Evolutionary conservation across 2,888 invertebrate genomes (phyloP), one percentile per base, ranked within the genome.

Genomic region (Odontomyia ornata): DNA sequence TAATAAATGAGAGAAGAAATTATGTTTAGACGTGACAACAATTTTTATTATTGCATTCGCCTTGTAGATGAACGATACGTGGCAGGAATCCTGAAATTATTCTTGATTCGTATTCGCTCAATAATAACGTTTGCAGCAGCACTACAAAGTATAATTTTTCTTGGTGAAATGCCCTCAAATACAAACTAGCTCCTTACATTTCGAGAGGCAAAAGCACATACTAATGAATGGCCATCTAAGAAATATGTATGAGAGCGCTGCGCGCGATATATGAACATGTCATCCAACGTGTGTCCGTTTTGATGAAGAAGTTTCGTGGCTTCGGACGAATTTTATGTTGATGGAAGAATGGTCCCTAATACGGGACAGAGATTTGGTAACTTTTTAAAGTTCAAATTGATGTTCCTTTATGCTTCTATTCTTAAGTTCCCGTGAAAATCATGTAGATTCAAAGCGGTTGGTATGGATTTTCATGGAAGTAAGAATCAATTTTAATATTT

Each of bases 1-100:
- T 85, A 85, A 85, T 86, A 85, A 85, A 86, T 85, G 86, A 85
- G 85, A 85, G 85, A 85, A 83, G 85, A 86, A 85, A 85, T 85
- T 85, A 85, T 85, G 85, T 86, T 85, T 86, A 85, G 86, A 86
- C 86, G 85, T 86, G 86, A 86, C 84, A 83, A 81, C 82, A 84
- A 85, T 85, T 83, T 81, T 83, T 82, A 85, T 83, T 52, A 73
- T 76, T 78, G 77, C 75, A 78, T 77, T 78, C 64, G 27, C 64
- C 73, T 76, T 75, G 73, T 78, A 69, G 65, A 62, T 73, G 69
- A 67, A 65, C 46, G 56, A 57, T 27, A 78, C 78, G 78, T 78
- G 78, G 47, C 27, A 64, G 43, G 72, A 78, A 76, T 78, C 21
- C 43, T 64, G 18, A 64, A 64, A 28, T 52, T 18, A 30, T 64